These are phyloP conservation scores for Rhabdornis inornatus DNA, from an alignment of 2,113 vertebrate species.

Conservation along the genomic window DNA sequence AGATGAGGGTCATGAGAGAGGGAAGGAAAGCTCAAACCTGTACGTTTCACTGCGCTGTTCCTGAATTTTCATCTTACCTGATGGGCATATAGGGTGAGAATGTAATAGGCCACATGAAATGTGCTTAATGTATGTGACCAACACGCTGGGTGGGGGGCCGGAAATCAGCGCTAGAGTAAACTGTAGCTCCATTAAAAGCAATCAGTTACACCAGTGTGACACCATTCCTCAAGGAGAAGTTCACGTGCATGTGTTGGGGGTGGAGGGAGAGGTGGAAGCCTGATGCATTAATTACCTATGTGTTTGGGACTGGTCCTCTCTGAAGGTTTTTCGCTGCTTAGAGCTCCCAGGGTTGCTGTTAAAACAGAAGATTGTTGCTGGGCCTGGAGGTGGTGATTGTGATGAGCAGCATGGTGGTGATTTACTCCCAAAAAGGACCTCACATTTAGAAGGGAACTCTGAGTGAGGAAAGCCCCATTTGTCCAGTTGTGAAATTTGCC, in stretches of 20 bases:
- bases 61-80: neutral
- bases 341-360: conserved; percentile 77
- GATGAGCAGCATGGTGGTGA: conserved; percentile 74
- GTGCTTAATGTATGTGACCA: neutral
- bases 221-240: conserved; percentile 6
- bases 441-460: conserved; percentile 94
- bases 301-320: conserved; percentile 90
- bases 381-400: conserved; percentile 77
- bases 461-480: conserved; percentile 92
- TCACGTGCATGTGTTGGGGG: neutral
- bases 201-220: neutral
- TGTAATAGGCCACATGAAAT: neutral
- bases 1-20: neutral
- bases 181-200: neutral
- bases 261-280: neutral
- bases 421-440: conserved; percentile 95
- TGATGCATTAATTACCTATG: conserved; percentile 82
- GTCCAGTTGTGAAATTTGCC: conserved; percentile 99
- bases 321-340: conserved; percentile 82
- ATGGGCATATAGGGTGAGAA: neutral
- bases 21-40: neutral
- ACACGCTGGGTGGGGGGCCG: neutral
- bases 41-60: accelerated
- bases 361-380: conserved; percentile 80
- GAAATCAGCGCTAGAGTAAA: neutral